Evolutionary conservation across 2,113 vertebrate species (phyloP).

Genomic region (Tragulus kanchil): DNA sequence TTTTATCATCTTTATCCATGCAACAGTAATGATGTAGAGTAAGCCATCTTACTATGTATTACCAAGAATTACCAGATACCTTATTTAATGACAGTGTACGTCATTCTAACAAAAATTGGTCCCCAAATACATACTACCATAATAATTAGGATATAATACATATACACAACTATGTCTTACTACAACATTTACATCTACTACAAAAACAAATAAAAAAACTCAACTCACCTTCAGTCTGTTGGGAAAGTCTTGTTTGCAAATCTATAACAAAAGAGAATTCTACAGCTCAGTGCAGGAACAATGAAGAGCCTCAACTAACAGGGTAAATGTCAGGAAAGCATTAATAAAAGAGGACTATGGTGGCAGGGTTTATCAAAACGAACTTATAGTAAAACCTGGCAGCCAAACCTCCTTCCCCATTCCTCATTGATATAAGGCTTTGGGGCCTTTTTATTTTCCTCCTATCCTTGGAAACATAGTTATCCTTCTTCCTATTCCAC

Average conservation of each 20-base stretch:
- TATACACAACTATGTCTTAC: background rate
- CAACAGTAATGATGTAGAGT: background rate
- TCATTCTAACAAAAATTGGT: background rate
- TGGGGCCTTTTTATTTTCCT: conserved; percentile 58
- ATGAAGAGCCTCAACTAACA: conserved; percentile 83
- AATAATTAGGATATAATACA: background rate
- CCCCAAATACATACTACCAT: background rate
- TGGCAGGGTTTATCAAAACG: conserved; percentile 76
- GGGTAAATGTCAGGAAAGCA: conserved; percentile 84
- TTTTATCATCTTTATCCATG: background rate
- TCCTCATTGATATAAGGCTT: conserved; percentile 79
- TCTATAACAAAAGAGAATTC: conserved; percentile 88
- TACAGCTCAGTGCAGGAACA: conserved; percentile 85
- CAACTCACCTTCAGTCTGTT: conserved; percentile 92
- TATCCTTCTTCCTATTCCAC: conserved; percentile 56
- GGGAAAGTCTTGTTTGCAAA: conserved; percentile 92
- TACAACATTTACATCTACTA: conserved; percentile 33
- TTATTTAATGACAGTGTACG: background rate
- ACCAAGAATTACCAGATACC: background rate
- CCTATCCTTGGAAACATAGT: conserved; percentile 27
- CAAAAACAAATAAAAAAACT: conserved; percentile 40
- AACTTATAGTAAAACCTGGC: conserved; percentile 76
- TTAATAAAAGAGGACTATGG: conserved; percentile 83
- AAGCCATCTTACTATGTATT: background rate
- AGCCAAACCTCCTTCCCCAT: conserved; percentile 84